Base-by-base conservation (phyloP, 2,888 invertebrate genomes). In the Nowickia ferox region DNA sequence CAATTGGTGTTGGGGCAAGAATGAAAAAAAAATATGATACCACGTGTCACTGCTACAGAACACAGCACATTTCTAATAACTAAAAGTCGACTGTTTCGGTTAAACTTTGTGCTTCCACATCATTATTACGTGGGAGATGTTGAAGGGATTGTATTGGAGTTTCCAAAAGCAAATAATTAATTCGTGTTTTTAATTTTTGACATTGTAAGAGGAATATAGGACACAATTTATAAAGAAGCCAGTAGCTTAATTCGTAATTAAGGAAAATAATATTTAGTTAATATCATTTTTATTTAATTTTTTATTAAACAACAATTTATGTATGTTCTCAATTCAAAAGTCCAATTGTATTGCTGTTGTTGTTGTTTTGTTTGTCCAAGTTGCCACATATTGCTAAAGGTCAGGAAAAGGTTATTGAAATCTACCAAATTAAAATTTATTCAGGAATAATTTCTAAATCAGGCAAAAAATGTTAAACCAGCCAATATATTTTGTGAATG, bases 91-190 rank as follows among this genome's bases (percentile, higher is more conserved):
- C 17, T 48, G 68, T 61, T 61, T 59, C 40, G 51, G 15, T 42
- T 22, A 44, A 59, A 63, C 46, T 38, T 65, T 38, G 42, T 17
- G 19, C 15, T 51, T 30, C n/a, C n/a, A n/a, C 22, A 59, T 42
- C n/a, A 44, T 22, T 30, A 30, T 44, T 66, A 40, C 6, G 17
- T 74, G 44, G 48, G 22, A n/a, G 46, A 15, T 38, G 48, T 30
- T 9, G 19, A 9, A 61, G 1, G 9, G 6, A 10, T 38, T 38
- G 38, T 55, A 51, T 40, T 59, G 17, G 19, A 38, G 53, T 53
- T 11, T 9, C 5, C 55, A 44, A 42, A 82, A 55, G 1, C 42
- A 61, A 75, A 69, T 91, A 91, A 91, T 90, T 91, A 91, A 91
- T 91, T 89, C 88, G 88, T 87, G 76, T 87, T 87, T 87, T 84